Percentiles rank a stretch among this genome's conserved stretches.
Evolutionary conservation across 2,797 vertebrate species (phyloP).

Genomic region (Pseudomugil tenellus): DNA sequence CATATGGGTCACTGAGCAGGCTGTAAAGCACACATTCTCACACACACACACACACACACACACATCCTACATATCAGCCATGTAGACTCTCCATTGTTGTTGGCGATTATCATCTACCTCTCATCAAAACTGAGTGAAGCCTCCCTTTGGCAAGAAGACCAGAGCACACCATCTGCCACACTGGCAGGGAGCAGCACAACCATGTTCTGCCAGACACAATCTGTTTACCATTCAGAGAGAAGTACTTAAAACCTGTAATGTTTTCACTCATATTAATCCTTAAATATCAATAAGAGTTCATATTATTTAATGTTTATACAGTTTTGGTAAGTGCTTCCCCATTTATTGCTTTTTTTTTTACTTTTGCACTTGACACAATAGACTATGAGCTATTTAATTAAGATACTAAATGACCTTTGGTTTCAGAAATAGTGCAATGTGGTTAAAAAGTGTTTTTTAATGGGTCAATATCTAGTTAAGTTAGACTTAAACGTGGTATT

Average conservation of each 20-base stretch:
- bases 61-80: conserved; percentile 17
- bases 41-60: no score
- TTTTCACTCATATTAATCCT: conserved; percentile 13
- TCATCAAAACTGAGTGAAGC: conserved; percentile 56
- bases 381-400: no score
- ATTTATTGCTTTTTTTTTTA: no score
- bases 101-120: conserved; percentile 58
- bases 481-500: no score
- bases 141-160: conserved; percentile 56
- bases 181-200: conserved; percentile 53
- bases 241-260: conserved; percentile 24
- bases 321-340: neutral
- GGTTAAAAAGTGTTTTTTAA: no score
- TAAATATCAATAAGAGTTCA: conserved; percentile 9
- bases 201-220: conserved; percentile 46
- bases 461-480: no score
- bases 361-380: no score
- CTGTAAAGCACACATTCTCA: neutral
- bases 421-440: no score
- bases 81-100: conserved; percentile 39
- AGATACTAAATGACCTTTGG: no score
- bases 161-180: conserved; percentile 60
- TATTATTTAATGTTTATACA: neutral
- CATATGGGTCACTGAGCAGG: neutral
- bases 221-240: conserved; percentile 33